Evolutionary conservation across 2,797 vertebrate genomes (phyloP).

Genomic region (Hipposideros larvatus): DNA sequence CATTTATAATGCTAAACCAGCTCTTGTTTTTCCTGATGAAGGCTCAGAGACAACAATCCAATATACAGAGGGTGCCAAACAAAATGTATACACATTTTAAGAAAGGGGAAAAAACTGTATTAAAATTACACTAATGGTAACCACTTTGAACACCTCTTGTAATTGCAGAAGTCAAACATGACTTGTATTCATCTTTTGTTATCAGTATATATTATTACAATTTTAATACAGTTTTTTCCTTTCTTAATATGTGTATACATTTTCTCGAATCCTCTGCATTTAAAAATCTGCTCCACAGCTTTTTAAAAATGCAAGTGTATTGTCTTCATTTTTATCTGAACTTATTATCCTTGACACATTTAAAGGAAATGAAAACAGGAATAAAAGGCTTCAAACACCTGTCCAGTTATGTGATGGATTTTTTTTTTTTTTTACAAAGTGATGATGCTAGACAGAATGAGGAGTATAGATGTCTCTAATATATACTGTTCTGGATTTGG

Average conservation of each 20-base stretch:
- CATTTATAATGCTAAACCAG: background rate
- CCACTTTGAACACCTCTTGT: too few relatives aligned
- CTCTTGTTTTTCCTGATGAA: conserved; percentile 4
- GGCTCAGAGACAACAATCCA: background rate
- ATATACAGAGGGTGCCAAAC: too few relatives aligned
- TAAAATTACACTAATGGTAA: too few relatives aligned
- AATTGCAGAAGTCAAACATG: too few relatives aligned
- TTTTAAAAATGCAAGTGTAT: background rate
- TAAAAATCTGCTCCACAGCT: background rate
- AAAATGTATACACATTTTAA: too few relatives aligned
- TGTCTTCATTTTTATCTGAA: background rate
- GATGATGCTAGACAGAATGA: conserved; percentile 56
- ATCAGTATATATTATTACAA: too few relatives aligned
- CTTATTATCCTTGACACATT: conserved; percentile 59
- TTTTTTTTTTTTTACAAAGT: background rate
- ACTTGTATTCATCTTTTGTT: too few relatives aligned
- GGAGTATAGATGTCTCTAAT: conserved; percentile 64
- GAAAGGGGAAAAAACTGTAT: too few relatives aligned
- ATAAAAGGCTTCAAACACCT: conserved; percentile 80
- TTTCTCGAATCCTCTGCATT: too few relatives aligned
- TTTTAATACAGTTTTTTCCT: too few relatives aligned
- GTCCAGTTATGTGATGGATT: conserved; percentile 69
- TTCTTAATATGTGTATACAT: too few relatives aligned
- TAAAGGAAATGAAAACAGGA: conserved; percentile 70
- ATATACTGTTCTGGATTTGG: conserved; percentile 45